Evolutionary conservation across 1,140 invertebrate species (phyloP).

Genomic region (Drepana arcuata): DNA sequence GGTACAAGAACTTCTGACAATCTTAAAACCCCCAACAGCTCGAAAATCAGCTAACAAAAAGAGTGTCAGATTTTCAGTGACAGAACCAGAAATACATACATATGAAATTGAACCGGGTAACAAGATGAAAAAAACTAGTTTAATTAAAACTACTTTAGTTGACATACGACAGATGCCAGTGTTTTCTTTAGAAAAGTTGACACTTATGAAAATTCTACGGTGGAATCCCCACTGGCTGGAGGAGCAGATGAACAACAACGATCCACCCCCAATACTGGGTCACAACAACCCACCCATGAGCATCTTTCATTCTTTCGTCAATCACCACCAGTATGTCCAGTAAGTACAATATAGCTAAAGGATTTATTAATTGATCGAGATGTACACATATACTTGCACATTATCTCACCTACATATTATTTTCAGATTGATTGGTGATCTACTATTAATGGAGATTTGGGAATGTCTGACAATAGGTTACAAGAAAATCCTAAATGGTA

Average conservation of each 20-base stretch:
- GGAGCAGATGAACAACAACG: slow-evolving; percentile 37
- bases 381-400: too few relatives aligned
- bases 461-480: slow-evolving; percentile 50
- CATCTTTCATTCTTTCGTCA: slow-evolving; percentile 39
- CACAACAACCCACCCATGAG: slow-evolving; percentile 38
- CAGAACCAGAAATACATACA: slow-evolving; percentile 21
- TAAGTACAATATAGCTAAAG: slow-evolving; percentile 23
- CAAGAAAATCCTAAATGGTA: slow-evolving; percentile 26
- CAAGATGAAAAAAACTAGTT: slow-evolving; percentile 45
- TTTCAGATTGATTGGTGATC: slow-evolving; percentile 43
- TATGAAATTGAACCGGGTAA: slow-evolving; percentile 56
- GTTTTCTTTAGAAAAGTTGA: slow-evolving; percentile 47
- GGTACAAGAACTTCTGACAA: too few relatives aligned
- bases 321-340: slow-evolving; percentile 49
- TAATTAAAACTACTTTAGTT: slow-evolving; percentile 34
- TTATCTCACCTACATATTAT: too few relatives aligned
- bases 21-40: too few relatives aligned
- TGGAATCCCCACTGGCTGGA: slow-evolving; percentile 58
- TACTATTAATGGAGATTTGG: slow-evolving; percentile 63
- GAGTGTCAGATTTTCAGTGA: slow-evolving; percentile 37
- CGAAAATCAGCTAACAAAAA: too few relatives aligned
- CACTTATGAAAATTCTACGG: slow-evolving; percentile 46
- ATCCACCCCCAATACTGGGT: slow-evolving; percentile 51
- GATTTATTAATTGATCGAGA: too few relatives aligned
- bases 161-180: slow-evolving; percentile 28